Evolutionary conservation across 2,888 invertebrate genomes (phyloP), one percentile per base, ranked within the genome.

Genomic region (Pachydiplax longipennis): DNA sequence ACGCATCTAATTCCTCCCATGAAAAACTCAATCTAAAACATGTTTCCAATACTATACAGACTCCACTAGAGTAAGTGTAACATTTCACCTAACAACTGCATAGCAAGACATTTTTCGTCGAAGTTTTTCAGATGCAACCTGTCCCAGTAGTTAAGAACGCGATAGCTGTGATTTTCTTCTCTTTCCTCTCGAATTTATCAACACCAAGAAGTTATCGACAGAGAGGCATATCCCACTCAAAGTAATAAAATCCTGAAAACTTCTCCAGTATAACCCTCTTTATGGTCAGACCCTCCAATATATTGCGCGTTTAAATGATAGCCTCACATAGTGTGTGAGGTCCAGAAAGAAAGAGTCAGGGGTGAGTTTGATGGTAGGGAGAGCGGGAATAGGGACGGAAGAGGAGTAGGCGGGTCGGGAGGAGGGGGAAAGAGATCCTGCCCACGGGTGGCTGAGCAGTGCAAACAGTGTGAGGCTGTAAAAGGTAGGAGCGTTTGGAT

Each of bases 381-480:
- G 44, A 44, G 10, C 31, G 22, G 12, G 37, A 37, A 6, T n/a
- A n/a, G 80, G 4, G 53, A 35, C 53, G 83, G 31, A 6, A 37
- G 37, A 22, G 48, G 48, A 25, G 25, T 6, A 48, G 31, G 53
- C 15, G 53, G 53, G 53, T 22, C 18, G 61, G 61, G 18, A 31
- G 83, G 53, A 6, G 31, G 83, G 53, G 83, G 25, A 83, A 53
- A n/a, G 87, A 40, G 73, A 25, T 73, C 73, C 73, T 53, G 83
- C 13, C 31, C 53, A 87, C 87, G 87, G 87, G 87, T 87, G 87
- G 87, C 87, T 87, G 87, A 37, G 65, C 61, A 87, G 87, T 61
- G 61, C 87, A 87, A 87, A 87, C 87, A 87, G 58, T 58, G 83
- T 40, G 40, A 87, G 87, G 87, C 31, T 73, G 37, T 22, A 37